Evolutionary conservation across 2,113 vertebrate genomes (phyloP), one percentile per base, ranked within the genome.

Genomic region (Brachyistius frenatus): DNA sequence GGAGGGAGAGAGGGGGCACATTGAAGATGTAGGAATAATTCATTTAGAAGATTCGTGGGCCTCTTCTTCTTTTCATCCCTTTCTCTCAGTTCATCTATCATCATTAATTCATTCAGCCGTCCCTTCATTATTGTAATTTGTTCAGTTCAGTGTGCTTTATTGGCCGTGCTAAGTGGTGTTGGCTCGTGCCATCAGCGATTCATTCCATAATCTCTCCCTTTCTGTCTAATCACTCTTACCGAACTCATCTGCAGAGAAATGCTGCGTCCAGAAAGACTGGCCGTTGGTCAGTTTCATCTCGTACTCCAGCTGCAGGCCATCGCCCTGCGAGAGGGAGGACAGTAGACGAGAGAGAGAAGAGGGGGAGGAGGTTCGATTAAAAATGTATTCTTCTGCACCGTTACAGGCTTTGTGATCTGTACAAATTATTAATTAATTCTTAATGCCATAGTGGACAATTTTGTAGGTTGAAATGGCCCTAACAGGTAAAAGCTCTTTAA

Each of bases 221-320:
- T 78, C 68, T 5, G 37, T 58, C 76, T 70, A 62, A 80, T 83
- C 66, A 52, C 30, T 84, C 95, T 95, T 86, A 97, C 96, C 97
- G 47, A 98, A 98, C 78, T 98, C 96, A 55, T 98, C 97, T 0
- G 97, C 97, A 0, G 97, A 98, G 89, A 98, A 98, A 91, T 98
- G 97, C 58, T 95, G 93, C 0, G 96, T 98, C 97, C 97, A 98
- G 82, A 98, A 97, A 32, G 97, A 98, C 90, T 96, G 95, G 58
- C 97, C 97, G 0, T 98, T 97, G 76, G 96, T 97, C 76, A 98
- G 94, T 15, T 95, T 95, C 96, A 98, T 97, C 91, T 98, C 97
- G 0, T 97, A 98, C 84, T 98, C 96, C 90, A 98, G 86, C 92
- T 95, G 95, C 76, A 98, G 80, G 39, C 97, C 97, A 10, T 96